Evolutionary conservation across 2,797 vertebrate species (phyloP).

Genomic region (Semaprochilodus insignis): DNA sequence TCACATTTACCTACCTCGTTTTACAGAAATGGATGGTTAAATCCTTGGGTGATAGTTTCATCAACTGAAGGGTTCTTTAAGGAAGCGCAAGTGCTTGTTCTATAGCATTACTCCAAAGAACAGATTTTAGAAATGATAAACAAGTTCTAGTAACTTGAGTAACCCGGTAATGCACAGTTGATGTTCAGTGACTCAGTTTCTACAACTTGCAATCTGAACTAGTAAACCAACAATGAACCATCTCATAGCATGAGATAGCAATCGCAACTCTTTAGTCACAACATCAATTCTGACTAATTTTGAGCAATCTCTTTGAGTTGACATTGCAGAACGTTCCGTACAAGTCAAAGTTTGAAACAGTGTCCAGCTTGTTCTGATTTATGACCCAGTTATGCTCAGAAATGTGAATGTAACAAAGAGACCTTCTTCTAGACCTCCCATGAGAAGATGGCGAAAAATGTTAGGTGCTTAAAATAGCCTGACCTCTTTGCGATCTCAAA

Average conservation of each 20-base stretch:
- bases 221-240: background rate
- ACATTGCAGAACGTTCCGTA: background rate
- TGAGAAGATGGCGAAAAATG: background rate
- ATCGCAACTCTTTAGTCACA: background rate
- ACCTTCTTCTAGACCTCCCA: conserved; percentile 17
- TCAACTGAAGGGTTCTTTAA: background rate
- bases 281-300: background rate
- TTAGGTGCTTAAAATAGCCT: conserved; percentile 39
- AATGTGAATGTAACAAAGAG: conserved; percentile 7
- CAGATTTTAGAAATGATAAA: background rate
- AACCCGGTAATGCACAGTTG: background rate
- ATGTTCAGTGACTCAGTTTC: background rate
- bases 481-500: conserved; percentile 48
- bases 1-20: background rate
- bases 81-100: background rate
- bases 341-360: background rate
- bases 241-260: background rate
- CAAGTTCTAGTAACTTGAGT: background rate
- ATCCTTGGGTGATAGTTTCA: background rate
- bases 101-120: background rate
- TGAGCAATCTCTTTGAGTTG: background rate
- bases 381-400: background rate
- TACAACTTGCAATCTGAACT: background rate
- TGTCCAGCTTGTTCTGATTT: background rate
- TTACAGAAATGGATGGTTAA: background rate